Evolutionary conservation across 2,113 vertebrate species (phyloP).

Genomic region (Pampusana beccarii): DNA sequence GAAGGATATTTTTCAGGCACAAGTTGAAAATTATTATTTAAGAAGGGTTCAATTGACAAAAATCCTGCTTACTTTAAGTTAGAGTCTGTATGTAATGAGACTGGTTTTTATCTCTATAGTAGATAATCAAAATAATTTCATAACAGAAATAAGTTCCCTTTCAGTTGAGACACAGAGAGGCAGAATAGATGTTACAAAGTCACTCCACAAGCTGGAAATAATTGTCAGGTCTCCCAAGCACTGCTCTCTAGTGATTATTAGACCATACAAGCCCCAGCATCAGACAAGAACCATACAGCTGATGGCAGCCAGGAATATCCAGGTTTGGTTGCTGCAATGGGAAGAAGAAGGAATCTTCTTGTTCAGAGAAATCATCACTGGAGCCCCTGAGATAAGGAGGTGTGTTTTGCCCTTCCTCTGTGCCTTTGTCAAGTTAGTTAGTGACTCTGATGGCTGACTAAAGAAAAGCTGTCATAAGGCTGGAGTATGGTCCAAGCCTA

Average conservation of each 20-base stretch:
- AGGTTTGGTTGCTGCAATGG: neutral
- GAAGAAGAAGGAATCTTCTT: neutral
- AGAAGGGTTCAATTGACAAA: neutral
- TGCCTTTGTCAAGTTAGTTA: neutral
- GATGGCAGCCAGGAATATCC: neutral
- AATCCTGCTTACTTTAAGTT: neutral
- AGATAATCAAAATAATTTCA: neutral
- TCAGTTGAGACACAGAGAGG: neutral
- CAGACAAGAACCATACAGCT: neutral
- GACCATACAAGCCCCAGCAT: neutral
- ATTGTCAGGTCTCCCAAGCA: neutral
- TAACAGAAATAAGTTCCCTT: neutral
- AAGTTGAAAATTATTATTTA: neutral
- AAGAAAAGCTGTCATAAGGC: neutral
- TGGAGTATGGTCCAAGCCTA: neutral
- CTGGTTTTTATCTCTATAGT: neutral
- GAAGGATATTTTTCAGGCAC: conserved; percentile 20
- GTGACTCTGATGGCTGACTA: neutral
- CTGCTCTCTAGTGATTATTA: neutral
- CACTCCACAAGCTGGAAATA: neutral
- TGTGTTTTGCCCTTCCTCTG: neutral
- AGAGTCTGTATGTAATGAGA: neutral
- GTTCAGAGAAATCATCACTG: neutral
- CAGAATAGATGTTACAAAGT: neutral
- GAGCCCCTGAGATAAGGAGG: neutral